phyloP scores from a whole-genome alignment of 2,113 vertebrate genomes.

The Alectura lathami region DNA sequence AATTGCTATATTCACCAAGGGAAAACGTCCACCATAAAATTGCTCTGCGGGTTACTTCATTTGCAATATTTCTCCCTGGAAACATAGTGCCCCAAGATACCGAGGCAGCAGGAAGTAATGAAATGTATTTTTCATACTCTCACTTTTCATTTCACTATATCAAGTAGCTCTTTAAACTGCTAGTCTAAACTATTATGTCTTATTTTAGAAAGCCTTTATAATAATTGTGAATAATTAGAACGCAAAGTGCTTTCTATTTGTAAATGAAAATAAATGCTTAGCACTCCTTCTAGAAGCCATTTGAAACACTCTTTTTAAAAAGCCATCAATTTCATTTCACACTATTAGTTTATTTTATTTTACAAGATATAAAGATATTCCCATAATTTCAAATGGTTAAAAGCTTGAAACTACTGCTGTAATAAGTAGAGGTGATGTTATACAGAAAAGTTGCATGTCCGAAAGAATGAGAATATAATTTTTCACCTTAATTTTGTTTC shows the following conservation, averaged over 20 bases:
- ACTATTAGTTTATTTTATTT: slow-evolving; percentile 12
- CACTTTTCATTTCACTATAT: slow-evolving; percentile 51
- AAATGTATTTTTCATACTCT: slow-evolving; percentile 43
- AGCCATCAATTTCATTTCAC: background rate
- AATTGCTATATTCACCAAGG: background rate
- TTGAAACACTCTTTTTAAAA: slow-evolving; percentile 24
- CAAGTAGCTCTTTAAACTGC: slow-evolving; percentile 20
- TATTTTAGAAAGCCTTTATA: slow-evolving; percentile 62
- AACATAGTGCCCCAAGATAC: background rate
- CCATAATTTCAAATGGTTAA: background rate
- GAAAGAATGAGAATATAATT: background rate
- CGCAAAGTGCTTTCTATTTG: slow-evolving; percentile 40
- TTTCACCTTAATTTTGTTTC: background rate
- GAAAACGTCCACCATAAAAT: slow-evolving; percentile 8
- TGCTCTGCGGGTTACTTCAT: slow-evolving; percentile 7
- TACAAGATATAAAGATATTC: background rate
- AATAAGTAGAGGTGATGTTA: background rate
- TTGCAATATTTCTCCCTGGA: slow-evolving; percentile 26
- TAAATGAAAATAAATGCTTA: slow-evolving; percentile 67
- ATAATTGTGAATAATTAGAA: slow-evolving; percentile 61
- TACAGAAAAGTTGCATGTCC: background rate
- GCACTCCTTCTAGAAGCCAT: background rate
- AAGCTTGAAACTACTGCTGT: background rate
- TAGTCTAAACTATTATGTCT: slow-evolving; percentile 41
- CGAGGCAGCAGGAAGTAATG: slow-evolving; percentile 19